phyloP scores from a whole-genome alignment of 2,113 vertebrate species.

The Amia ocellicauda region DNA sequence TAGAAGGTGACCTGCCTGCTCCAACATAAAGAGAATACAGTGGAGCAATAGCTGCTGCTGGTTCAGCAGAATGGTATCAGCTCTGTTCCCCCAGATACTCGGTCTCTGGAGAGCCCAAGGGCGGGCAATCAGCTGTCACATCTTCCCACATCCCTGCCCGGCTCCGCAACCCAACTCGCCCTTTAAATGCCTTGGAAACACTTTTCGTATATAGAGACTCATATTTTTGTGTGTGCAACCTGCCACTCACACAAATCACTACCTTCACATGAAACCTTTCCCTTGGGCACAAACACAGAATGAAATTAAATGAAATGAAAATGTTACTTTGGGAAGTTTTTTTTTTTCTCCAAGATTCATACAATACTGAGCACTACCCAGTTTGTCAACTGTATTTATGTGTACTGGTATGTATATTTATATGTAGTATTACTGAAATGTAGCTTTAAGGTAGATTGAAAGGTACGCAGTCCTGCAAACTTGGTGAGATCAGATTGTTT shows the following conservation, averaged over 20 bases:
- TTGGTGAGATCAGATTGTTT: no score
- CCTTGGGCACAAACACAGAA: slow-evolving; percentile 50
- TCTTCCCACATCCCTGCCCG: slow-evolving; percentile 8
- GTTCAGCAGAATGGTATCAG: slow-evolving; percentile 68
- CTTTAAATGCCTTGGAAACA: neutral
- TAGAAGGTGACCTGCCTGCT: slow-evolving; percentile 73
- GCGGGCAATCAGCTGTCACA: slow-evolving; percentile 60
- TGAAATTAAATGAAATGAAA: slow-evolving; percentile 60
- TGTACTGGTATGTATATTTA: slow-evolving; percentile 43
- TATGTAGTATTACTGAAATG: slow-evolving; percentile 27
- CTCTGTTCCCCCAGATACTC: slow-evolving; percentile 41
- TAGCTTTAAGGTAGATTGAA: no score
- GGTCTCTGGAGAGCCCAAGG: slow-evolving; percentile 69
- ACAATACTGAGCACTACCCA: slow-evolving; percentile 24
- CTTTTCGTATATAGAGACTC: no score
- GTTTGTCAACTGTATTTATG: slow-evolving; percentile 39
- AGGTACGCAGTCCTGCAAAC: no score
- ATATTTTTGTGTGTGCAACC: slow-evolving; percentile 25
- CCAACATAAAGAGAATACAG: slow-evolving; percentile 61
- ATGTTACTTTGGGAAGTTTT: slow-evolving; percentile 62
- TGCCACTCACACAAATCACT: slow-evolving; percentile 52
- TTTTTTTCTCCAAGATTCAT: slow-evolving; percentile 56
- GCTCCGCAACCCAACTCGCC: neutral
- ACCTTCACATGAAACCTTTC: slow-evolving; percentile 60
- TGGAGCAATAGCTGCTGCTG: slow-evolving; percentile 50